Evolutionary conservation across 2,797 vertebrate genomes (phyloP), one percentile per base, ranked within the genome.

Genomic region (Falco concolor): DNA sequence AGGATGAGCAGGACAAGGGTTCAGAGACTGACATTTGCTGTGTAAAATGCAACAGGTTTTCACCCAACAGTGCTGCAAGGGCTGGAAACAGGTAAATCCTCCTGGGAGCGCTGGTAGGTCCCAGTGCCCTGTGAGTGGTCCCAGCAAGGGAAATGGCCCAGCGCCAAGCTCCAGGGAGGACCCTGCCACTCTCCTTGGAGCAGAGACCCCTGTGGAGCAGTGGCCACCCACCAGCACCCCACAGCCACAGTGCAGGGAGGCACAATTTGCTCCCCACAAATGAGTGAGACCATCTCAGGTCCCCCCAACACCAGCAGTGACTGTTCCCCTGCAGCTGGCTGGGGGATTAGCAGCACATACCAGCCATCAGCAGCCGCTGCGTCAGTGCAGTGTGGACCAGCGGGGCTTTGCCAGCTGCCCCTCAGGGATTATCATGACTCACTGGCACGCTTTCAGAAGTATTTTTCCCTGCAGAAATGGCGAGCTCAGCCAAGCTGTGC

Each of bases 201-300:
- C 75, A 30, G 38, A 23, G 45, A n/a, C 3, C 38, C n/a, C 72
- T 8, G 32, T 2, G 15, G n/a, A 28, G 28, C 79, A 14, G 42
- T 6, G 13, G 22, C 52, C 64, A 14, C 49, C 16, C 22, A 4
- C 13, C 52, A 34, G 14, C 13, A 3, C 15, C 10, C 30, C 30
- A 19, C 10, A 9, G 32, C 73, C 25, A 15, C 2, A 2, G n/a
- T 45, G 11, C 27, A 13, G 12, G 24, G 56, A 4, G 13, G 24
- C 52, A 14, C 9, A 1, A 5, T 47, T 28, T 19, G 45, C 60
- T 72, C 22, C 21, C 68, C 17, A 1, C 47, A 14, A 52, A 44
- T 0, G 2, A 18, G 32, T 0, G 3, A 60, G 36, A 64, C 38
- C 65, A 1, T 10, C n/a, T 2, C 12, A 3, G 8, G 16, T 38